These are phyloP conservation scores for Leucophenga maculata DNA, from an alignment of 2,888 invertebrate genomes.

Conservation along the genomic window DNA sequence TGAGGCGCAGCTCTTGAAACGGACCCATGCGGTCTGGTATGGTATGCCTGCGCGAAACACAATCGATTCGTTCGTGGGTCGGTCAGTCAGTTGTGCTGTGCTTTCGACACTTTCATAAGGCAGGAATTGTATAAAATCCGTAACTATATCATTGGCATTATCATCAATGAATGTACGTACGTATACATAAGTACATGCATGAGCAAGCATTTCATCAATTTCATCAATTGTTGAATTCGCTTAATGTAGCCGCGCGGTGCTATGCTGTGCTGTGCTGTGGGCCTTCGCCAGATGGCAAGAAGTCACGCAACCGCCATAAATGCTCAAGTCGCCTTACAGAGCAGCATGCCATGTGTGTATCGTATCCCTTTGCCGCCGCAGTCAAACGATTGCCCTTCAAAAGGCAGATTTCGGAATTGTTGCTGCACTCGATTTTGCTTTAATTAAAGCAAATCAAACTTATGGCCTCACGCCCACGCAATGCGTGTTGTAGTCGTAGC, in stretches of 20 bases:
- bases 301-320: conserved; percentile 37
- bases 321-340: not conserved
- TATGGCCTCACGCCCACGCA: conserved; percentile 24
- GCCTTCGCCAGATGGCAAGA: conserved; percentile 41
- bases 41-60: not conserved
- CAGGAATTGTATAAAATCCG: not conserved
- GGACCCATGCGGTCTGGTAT: conserved; percentile 23
- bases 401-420: conserved; percentile 42
- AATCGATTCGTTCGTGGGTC: too few species aligned
- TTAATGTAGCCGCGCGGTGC: conserved; percentile 48
- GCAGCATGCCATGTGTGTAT: not conserved
- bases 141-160: not conserved
- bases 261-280: conserved; percentile 2
- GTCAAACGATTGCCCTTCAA: conserved; percentile 8
- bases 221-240: conserved; percentile 11
- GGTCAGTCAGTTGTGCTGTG: not conserved
- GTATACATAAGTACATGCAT: not conserved
- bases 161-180: not conserved
- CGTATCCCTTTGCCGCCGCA: not conserved
- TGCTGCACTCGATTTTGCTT: conserved; percentile 47
- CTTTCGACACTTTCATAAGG: not conserved
- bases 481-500: not conserved
- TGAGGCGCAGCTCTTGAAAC: too few species aligned
- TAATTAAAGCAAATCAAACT: conserved; percentile 56
- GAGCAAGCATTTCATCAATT: conserved; percentile 16